Evolutionary conservation across 2,888 invertebrate genomes (phyloP), one percentile per base, ranked within the genome.

Genomic region (Acanthoscelides obtectus): DNA sequence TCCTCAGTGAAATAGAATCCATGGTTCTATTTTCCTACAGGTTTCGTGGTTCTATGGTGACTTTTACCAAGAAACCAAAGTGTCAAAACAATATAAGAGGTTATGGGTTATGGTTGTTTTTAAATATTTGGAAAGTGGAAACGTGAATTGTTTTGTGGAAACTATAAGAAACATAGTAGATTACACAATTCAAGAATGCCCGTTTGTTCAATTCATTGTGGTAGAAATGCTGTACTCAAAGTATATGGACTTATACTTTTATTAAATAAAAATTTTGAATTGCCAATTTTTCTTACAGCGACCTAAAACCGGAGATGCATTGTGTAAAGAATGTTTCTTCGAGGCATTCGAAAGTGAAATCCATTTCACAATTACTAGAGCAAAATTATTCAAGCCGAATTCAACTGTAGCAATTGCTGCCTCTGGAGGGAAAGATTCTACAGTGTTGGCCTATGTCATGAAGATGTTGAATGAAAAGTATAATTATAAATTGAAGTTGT

Each of bases 351-450:
- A 99, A 87, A 92, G 92, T 70, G 99, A 99, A 88, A 91, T 98
- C 75, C 98, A 99, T 86, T 91, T 93, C 80, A 98, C 98, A 0
- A 97, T 99, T 69, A 88, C 88, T 0, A 90, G 91, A 81, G 94
- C 92, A 22, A 89, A 93, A 75, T 87, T 99, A 69, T 98, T 99
- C 83, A 91, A 90, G 70, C 88, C 87, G 70, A 96, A 95, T 0
- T 92, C 95, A 80, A 93, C 92, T 65, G 96, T 98, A 22, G 98
- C 98, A 0, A 91, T 98, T 22, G 98, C 95, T 25, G 98, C 98
- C 0, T 96, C 95, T 64, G 96, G 96, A 27, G 96, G 96, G 25
- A 96, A 96, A 87, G 99, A 99, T 85, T 99, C 99, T 0, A 99
- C 99, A 1, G 99, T 99, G 20, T 87, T 99, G 71, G 99, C 99